Evolutionary conservation across 2,797 vertebrate genomes (phyloP).

Genomic region (Microcaecilia unicolor): DNA sequence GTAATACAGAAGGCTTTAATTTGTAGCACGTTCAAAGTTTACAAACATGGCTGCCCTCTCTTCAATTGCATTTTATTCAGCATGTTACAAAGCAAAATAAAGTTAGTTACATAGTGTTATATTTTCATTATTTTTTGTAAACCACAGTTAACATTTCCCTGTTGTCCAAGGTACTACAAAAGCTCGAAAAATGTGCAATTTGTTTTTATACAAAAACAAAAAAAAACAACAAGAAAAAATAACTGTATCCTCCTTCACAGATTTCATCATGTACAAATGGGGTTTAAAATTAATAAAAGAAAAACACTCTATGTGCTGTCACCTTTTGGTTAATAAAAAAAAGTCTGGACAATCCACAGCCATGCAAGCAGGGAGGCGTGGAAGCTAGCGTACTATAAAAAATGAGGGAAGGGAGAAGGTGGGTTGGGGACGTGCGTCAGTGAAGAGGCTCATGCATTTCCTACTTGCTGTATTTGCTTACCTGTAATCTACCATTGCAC

Average conservation of each 20-base stretch:
- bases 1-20: conserved; percentile 28
- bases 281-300: too few relatives aligned
- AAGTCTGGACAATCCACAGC: background rate
- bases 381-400: background rate
- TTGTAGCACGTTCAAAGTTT: conserved; percentile 3
- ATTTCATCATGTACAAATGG: background rate
- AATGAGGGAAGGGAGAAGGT: background rate
- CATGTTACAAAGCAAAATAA: conserved; percentile 37
- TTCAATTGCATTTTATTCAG: conserved; percentile 10
- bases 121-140: conserved; percentile 32
- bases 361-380: background rate
- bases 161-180: conserved; percentile 38
- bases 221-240: conserved; percentile 22
- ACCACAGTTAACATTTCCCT: conserved; percentile 35
- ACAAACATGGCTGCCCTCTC: conserved; percentile 20
- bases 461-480: too few relatives aligned
- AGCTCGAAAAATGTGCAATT: conserved; percentile 44
- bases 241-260: conserved; percentile 6
- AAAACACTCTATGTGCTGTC: too few relatives aligned
- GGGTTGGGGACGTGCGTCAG: background rate
- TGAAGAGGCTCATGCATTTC: too few relatives aligned
- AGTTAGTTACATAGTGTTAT: conserved; percentile 43
- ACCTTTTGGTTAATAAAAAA: background rate
- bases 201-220: conserved; percentile 22
- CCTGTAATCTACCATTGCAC: too few relatives aligned